Evolutionary conservation across 2,797 vertebrate species (phyloP).

Genomic region (Alcedo quadribrachys): DNA sequence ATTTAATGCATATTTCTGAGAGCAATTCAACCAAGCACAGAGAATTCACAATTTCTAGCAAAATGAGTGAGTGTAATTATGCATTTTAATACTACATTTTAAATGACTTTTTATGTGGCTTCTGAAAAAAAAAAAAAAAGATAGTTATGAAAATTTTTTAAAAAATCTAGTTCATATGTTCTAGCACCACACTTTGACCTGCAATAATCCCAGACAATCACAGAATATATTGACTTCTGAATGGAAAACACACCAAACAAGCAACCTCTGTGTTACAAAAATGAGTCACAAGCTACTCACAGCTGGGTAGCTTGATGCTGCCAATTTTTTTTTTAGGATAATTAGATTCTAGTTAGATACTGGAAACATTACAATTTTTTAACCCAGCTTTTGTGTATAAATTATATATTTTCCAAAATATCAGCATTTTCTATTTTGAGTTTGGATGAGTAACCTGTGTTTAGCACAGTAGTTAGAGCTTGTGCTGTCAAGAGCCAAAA

Average conservation of each 20-base stretch:
- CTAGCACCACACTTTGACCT: not conserved
- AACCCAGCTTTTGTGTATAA: slow-evolving; percentile 68
- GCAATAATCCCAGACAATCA: not conserved
- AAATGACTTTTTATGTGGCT: not conserved
- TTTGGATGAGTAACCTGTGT: slow-evolving; percentile 61
- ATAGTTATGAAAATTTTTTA: not conserved
- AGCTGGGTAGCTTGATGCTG: slow-evolving; percentile 36
- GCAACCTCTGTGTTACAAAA: not conserved
- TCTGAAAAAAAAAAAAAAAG: not conserved
- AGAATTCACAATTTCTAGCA: not conserved
- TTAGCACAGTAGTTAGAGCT: slow-evolving; percentile 57
- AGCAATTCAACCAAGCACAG: not conserved
- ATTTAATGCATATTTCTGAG: not conserved
- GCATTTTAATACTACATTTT: not conserved
- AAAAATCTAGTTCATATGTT: not conserved
- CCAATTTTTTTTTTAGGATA: slow-evolving; percentile 23
- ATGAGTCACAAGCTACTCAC: not conserved
- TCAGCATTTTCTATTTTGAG: slow-evolving; percentile 71
- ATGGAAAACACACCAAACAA: not conserved
- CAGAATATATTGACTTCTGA: not conserved
- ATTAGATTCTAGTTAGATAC: slow-evolving; percentile 61
- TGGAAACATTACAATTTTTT: slow-evolving; percentile 47
- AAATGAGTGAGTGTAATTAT: not conserved
- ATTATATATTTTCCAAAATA: slow-evolving; percentile 72
- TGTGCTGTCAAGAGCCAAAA: slow-evolving; percentile 2